Base-by-base conservation (phyloP, 92 coral and sea anemone species). In the Meandrina meandrites region DNA sequence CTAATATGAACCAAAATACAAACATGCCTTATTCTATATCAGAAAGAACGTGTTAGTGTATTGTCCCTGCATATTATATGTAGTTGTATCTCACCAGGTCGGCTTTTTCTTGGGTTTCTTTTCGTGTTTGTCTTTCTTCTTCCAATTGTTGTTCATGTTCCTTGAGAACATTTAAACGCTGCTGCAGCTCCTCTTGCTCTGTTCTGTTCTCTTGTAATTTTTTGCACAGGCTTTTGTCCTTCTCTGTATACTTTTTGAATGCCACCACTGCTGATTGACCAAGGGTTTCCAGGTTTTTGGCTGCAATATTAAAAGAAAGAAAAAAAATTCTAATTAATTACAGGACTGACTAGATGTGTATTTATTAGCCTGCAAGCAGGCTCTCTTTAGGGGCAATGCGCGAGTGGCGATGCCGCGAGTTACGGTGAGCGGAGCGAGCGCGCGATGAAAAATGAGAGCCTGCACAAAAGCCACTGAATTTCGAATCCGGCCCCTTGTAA, bases 131-230 rank as follows among this genome's bases (percentile, higher is more conserved):
- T 68, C 94, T 89, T 64, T 93, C 94, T 15, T 79, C 93, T 35
- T 93, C 96, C 50, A 94, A 88, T 40, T 83, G 86, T 8, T 57
- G 73, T 78, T 94, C 96, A n/a, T 79, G 89, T 32, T 75, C 85
- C 68, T 85, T 80, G n/a, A 94, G 81, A 19, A 78, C 90, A 71
- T 86, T 86, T 81, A 94, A 91, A 79, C 95, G 94, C 67, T 79
- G 86, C 67, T 90, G 77, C 75, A 94, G 92, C 77, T 94, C 87
- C 22, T 91, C 94, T 84, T 94, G 98, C 77, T 93, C 98, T 35
- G 76, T 79, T 66, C 92, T 80, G 84, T 94, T 94, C 62, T 86
- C 86, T 64, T 89, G 92, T 30, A 94, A 76, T 51, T 71, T 86
- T 40, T 32, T 28, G 72, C 94, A 90, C 42, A 94, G 84, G 5